phyloP scores from a whole-genome alignment of 1,140 invertebrate species.

The Drosophila melanogaster region DNA sequence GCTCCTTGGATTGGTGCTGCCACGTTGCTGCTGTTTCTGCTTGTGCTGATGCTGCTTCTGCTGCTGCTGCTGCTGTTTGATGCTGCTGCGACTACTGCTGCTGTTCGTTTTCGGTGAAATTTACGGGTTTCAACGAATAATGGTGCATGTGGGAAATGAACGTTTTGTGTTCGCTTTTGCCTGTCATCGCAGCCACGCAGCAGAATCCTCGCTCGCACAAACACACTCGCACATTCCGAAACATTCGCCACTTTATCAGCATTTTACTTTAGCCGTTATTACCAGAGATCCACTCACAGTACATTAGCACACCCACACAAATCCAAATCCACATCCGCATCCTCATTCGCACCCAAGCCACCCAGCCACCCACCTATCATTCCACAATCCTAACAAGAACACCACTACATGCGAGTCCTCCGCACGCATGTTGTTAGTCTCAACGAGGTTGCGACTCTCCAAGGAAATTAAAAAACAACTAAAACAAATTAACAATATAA shows the following conservation, averaged over 20 bases:
- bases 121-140: slow-evolving; percentile 82
- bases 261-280: slow-evolving; percentile 81
- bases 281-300: slow-evolving; percentile 64
- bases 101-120: slow-evolving; percentile 73
- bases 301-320: slow-evolving; percentile 57
- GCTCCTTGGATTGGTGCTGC: slow-evolving; percentile 63
- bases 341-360: slow-evolving; percentile 4
- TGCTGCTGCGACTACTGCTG: slow-evolving; percentile 21
- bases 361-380: background rate
- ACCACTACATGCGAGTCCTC: slow-evolving; percentile 19
- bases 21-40: slow-evolving; percentile 21
- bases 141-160: slow-evolving; percentile 82
- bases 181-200: slow-evolving; percentile 75
- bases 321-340: background rate
- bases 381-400: background rate
- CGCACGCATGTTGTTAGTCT: slow-evolving; percentile 55
- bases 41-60: slow-evolving; percentile 20
- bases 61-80: slow-evolving; percentile 3
- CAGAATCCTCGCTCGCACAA: slow-evolving; percentile 47
- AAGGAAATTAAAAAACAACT: slow-evolving; percentile 84
- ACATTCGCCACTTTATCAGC: slow-evolving; percentile 80
- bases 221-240: slow-evolving; percentile 52
- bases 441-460: slow-evolving; percentile 72
- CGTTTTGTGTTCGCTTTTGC: slow-evolving; percentile 81
- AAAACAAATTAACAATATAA: slow-evolving; percentile 83